phyloP scores from a whole-genome alignment of 2,797 vertebrate genomes.

The Falco novaeseelandiae region DNA sequence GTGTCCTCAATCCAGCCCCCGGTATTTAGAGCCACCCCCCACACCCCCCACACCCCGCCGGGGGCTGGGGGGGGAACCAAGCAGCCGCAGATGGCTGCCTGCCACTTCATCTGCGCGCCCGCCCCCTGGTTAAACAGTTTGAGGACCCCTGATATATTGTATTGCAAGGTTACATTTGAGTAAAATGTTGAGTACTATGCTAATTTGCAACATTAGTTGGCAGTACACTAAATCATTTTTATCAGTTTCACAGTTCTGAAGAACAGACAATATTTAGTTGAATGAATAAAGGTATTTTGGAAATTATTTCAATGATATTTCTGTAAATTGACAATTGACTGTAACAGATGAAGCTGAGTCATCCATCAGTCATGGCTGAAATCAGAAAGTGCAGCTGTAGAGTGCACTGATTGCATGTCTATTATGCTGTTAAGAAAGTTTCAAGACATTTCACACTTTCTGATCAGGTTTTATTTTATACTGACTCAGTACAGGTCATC shows the following conservation, averaged over 20 bases:
- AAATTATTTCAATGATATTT: slow-evolving; percentile 30
- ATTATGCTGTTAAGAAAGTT: neutral
- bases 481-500: neutral
- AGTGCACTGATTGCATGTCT: neutral
- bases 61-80: too few relatives aligned
- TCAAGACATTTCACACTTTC: neutral
- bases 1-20: too few relatives aligned
- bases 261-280: neutral
- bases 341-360: slow-evolving; percentile 33
- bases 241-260: neutral
- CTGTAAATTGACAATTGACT: neutral
- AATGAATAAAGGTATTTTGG: neutral
- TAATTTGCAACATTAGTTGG: neutral
- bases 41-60: too few relatives aligned
- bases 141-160: neutral
- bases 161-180: neutral
- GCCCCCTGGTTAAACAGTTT: too few relatives aligned
- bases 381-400: neutral
- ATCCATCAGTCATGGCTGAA: neutral
- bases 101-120: too few relatives aligned
- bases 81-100: too few relatives aligned
- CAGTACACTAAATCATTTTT: neutral
- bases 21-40: too few relatives aligned
- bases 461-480: neutral
- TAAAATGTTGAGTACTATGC: neutral